Conservation (phyloP, 2,888 invertebrate genomes). For the Elysia crispata region DNA sequence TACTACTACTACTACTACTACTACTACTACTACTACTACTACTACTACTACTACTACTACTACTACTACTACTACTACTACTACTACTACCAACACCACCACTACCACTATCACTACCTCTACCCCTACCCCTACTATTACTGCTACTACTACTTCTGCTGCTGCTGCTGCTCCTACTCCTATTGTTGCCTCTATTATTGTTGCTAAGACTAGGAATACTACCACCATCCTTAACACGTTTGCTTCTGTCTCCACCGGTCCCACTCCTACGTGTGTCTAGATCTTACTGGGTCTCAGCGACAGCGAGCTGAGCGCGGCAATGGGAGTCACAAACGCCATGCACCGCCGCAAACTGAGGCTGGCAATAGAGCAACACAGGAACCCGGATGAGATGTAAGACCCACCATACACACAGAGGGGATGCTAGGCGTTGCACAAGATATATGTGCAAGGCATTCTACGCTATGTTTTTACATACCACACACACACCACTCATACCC, state of each 20-base stretch:
- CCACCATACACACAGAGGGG: too few species aligned
- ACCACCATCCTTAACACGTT: too few species aligned
- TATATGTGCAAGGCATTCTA: too few species aligned
- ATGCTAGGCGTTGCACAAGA: too few species aligned
- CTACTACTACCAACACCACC: conserved; percentile 3
- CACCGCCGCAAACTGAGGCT: conserved; percentile 94
- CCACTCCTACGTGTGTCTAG: conserved; percentile 81
- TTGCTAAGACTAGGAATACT: too few species aligned
- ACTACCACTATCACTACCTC: not conserved
- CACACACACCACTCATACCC: too few species aligned
- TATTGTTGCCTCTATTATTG: too few species aligned
- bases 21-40: conserved; percentile 18
- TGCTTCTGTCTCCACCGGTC: too few species aligned
- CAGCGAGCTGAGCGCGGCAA: conserved; percentile 91
- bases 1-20: conserved; percentile 12
- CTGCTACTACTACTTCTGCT: too few species aligned
- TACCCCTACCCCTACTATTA: too few species aligned
- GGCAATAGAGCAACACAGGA: conserved; percentile 94
- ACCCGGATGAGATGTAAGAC: conserved; percentile 88
- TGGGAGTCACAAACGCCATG: conserved; percentile 94
- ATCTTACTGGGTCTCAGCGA: conserved; percentile 94
- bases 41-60: not conserved
- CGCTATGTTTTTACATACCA: too few species aligned
- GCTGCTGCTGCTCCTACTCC: too few species aligned
- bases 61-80: conserved; percentile 1